These are phyloP conservation scores for Gorsachius goisagi DNA, from an alignment of 2,113 vertebrate genomes.

Conservation along the genomic window DNA sequence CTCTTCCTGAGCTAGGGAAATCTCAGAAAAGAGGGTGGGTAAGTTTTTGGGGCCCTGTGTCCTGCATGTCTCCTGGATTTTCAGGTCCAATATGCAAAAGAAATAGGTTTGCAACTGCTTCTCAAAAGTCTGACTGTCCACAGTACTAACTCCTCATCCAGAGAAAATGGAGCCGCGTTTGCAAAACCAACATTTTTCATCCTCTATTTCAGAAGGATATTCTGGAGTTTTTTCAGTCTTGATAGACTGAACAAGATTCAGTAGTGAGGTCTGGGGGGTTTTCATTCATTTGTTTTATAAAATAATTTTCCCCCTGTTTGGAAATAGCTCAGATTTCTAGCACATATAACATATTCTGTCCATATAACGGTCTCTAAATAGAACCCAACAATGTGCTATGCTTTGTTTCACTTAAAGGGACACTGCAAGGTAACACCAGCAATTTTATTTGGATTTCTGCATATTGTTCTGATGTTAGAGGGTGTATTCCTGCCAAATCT, in stretches of 20 bases:
- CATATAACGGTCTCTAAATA: background rate
- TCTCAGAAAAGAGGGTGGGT: background rate
- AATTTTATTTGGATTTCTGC: background rate
- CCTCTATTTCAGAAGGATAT: background rate
- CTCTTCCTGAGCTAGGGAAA: background rate
- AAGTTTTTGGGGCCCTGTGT: background rate
- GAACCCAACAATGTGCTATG: background rate
- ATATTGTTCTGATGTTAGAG: background rate
- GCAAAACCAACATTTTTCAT: background rate
- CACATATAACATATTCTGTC: background rate
- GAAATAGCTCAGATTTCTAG: background rate
- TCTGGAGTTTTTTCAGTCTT: background rate
- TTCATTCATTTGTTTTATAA: background rate
- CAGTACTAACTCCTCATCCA: background rate
- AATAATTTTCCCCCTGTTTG: background rate
- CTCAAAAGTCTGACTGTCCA: background rate
- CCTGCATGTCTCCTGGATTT: background rate
- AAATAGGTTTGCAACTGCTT: background rate
- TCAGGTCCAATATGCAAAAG: background rate
- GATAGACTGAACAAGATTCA: background rate
- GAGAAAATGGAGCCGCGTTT: background rate
- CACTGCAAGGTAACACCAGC: background rate
- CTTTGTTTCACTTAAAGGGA: background rate
- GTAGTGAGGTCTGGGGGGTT: accelerated
- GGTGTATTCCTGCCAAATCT: background rate